Conservation (phyloP, 2,888 invertebrate species). For the Euclidia mi region DNA sequence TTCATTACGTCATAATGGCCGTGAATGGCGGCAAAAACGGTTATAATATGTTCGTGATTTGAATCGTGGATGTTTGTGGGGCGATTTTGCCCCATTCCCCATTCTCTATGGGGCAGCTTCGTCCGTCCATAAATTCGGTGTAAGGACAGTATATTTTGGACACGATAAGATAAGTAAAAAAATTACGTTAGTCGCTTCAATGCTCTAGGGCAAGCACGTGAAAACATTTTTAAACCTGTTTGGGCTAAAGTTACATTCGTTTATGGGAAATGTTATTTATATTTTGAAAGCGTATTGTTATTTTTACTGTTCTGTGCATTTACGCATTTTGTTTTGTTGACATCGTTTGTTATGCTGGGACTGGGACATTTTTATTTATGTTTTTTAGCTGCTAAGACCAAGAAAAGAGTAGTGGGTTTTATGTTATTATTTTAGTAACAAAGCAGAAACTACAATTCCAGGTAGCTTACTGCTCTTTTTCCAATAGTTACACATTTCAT, state of each 20-base stretch:
- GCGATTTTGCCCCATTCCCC: conserved; percentile 11
- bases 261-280: not conserved
- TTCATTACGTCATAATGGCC: conserved; percentile 80
- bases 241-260: conserved; percentile 1
- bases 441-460: too few species aligned
- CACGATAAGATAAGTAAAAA: conserved; percentile 60
- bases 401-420: too few species aligned
- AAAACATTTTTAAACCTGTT: not conserved
- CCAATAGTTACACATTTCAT: too few species aligned
- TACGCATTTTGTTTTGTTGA: too few species aligned
- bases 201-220: conserved; percentile 12
- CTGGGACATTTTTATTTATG: too few species aligned
- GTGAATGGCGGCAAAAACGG: conserved; percentile 78
- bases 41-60: conserved; percentile 81
- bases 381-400: too few species aligned
- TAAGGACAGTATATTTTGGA: conserved; percentile 59
- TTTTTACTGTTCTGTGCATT: not conserved
- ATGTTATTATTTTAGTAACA: too few species aligned
- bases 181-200: conserved; percentile 47
- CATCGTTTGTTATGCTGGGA: too few species aligned
- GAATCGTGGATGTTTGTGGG: conserved; percentile 55
- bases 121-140: conserved; percentile 48
- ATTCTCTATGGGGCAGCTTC: conserved; percentile 26
- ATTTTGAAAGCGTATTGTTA: not conserved
- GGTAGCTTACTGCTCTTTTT: too few species aligned